phyloP scores from a whole-genome alignment of 2,113 vertebrate species.

The Suricata suricatta region DNA sequence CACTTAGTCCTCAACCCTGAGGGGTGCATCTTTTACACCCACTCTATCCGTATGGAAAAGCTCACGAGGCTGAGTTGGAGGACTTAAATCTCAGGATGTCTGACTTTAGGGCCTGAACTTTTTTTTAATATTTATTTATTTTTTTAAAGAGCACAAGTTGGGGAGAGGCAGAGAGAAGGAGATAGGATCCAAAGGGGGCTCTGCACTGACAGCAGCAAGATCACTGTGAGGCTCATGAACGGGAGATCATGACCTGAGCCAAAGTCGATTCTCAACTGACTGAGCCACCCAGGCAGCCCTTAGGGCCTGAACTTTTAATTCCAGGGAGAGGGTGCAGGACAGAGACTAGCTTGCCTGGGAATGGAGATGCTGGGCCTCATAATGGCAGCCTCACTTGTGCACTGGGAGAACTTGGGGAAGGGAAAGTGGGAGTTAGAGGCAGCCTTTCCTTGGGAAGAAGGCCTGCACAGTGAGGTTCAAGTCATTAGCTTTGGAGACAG shows the following conservation, averaged over 20 bases:
- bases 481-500: background rate
- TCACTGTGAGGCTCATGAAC: no score
- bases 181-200: no score
- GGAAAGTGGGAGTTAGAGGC: background rate
- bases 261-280: no score
- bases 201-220: no score
- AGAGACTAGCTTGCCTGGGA: background rate
- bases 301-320: conserved; percentile 28
- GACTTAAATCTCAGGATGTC: conserved; percentile 8
- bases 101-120: conserved; percentile 35
- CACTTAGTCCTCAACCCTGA: background rate
- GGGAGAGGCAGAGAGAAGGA: no score
- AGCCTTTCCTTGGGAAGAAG: background rate
- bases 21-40: background rate
- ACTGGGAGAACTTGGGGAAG: background rate
- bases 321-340: background rate
- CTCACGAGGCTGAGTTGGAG: background rate
- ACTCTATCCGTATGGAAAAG: conserved; percentile 39
- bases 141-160: no score
- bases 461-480: background rate
- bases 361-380: background rate
- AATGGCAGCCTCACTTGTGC: background rate
- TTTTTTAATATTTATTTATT: background rate
- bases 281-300: background rate
- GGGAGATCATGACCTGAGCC: no score